A percentile compares a stretch with the other conserved stretches of the same genome.
phyloP scores from a whole-genome alignment of 2,888 invertebrate species.

The Pharmacophagus antenor region DNA sequence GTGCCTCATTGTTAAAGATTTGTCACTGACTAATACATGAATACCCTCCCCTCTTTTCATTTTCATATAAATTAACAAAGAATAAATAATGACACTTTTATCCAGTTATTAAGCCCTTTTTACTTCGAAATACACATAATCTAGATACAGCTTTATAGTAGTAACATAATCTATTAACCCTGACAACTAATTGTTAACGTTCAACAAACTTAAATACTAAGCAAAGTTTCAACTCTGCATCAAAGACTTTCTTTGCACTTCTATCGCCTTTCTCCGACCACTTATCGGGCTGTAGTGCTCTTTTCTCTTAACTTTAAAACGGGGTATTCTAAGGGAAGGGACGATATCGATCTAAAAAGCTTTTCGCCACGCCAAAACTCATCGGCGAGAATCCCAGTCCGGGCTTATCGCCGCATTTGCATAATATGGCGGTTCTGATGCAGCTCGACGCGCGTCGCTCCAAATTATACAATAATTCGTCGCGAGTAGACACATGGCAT shows the following conservation, averaged over 20 bases:
- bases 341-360: constrained; percentile 26
- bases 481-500: constrained; percentile 24
- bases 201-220: constrained; percentile 2
- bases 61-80: too few species aligned
- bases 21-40: too few species aligned
- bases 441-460: constrained; percentile 24
- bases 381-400: constrained; percentile 7
- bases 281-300: constrained; percentile 17
- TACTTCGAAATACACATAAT: not conserved
- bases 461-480: constrained; percentile 36
- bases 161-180: not conserved
- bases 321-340: constrained; percentile 22
- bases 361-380: constrained; percentile 23
- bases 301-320: constrained; percentile 23
- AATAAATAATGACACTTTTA: not conserved
- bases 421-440: constrained; percentile 36
- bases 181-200: not conserved
- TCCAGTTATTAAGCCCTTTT: constrained; percentile 1
- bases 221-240: not conserved
- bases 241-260: constrained; percentile 1
- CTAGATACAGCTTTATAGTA: too few species aligned
- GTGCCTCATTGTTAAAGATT: too few species aligned
- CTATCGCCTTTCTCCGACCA: constrained; percentile 7
- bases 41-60: too few species aligned
- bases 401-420: constrained; percentile 38